A percentile compares a stretch with the other conserved stretches of the same genome.
phyloP scores from a whole-genome alignment of 2,888 invertebrate genomes.

The Epistrophella euchroma region DNA sequence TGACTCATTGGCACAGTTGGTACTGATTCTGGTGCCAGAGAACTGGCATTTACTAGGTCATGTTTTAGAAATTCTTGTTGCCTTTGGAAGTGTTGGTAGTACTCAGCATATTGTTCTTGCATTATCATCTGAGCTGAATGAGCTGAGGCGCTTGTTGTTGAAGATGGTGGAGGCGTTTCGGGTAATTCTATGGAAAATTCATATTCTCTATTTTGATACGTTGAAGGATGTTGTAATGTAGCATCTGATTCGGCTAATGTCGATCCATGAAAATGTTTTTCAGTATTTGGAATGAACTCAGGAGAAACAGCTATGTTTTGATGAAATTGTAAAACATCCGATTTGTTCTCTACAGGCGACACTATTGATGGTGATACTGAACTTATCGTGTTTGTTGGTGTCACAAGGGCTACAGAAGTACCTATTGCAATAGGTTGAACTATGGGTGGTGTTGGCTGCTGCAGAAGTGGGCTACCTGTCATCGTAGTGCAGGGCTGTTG shows the following conservation, averaged over 20 bases:
- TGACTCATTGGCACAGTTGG: conserved; percentile 82
- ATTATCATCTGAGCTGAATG: conserved; percentile 69
- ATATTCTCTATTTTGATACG: conserved; percentile 68
- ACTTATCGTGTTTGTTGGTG: conserved; percentile 37
- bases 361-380: conserved; percentile 22
- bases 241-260: conserved; percentile 35
- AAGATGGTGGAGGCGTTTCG: conserved; percentile 78
- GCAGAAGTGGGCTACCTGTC: conserved; percentile 63
- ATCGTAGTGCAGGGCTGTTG: conserved; percentile 74
- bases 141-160: conserved; percentile 41
- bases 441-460: conserved; percentile 64
- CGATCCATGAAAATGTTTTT: conserved; percentile 17
- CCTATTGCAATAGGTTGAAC: conserved; percentile 73
- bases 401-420: conserved; percentile 49
- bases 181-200: conserved; percentile 82
- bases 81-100: conserved; percentile 67
- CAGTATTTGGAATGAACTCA: conserved; percentile 48
- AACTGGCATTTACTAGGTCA: conserved; percentile 43
- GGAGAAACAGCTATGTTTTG: conserved; percentile 52
- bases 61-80: conserved; percentile 46
- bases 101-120: conserved; percentile 62
- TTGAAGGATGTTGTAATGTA: conserved; percentile 10
- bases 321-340: conserved; percentile 14
- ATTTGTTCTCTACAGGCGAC: conserved; percentile 32
- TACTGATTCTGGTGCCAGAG: conserved; percentile 43